phyloP scores from a whole-genome alignment of 2,888 invertebrate genomes.

The Aradus depressus region DNA sequence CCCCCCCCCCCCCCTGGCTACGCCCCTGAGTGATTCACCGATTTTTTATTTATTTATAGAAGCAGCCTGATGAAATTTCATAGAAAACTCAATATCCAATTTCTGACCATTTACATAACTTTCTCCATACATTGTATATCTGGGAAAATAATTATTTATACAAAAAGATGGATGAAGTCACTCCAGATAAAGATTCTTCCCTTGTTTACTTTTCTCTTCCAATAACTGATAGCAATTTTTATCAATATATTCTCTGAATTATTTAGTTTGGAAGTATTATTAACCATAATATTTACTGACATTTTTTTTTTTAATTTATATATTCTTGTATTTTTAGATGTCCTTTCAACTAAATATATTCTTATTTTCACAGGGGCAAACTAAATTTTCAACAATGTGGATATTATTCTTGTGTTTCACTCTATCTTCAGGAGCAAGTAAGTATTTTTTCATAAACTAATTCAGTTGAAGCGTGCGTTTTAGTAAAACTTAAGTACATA shows the following conservation, averaged over 20 bases:
- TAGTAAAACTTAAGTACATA: too few relatives aligned
- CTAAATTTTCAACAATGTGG: slow-evolving; percentile 10
- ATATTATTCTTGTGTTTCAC: not conserved
- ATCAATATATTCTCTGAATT: slow-evolving; percentile 10
- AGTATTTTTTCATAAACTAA: not conserved
- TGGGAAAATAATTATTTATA: too few relatives aligned
- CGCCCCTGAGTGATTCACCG: too few relatives aligned
- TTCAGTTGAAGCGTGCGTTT: too few relatives aligned
- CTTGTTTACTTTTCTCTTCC: slow-evolving; percentile 6
- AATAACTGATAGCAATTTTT: slow-evolving; percentile 13
- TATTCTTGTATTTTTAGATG: not conserved
- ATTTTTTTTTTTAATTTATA: slow-evolving; percentile 1
- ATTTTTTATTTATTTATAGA: too few relatives aligned
- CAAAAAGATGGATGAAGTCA: slow-evolving; percentile 19
- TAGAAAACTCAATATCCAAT: too few relatives aligned
- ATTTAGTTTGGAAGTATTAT: not conserved
- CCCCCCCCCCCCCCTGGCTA: too few relatives aligned
- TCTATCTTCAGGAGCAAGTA: slow-evolving; percentile 3
- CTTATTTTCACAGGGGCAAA: not conserved
- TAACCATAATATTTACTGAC: not conserved
- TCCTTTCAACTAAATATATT: not conserved
- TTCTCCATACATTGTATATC: too few relatives aligned
- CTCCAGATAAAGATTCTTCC: slow-evolving; percentile 12
- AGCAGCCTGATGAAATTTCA: too few relatives aligned
- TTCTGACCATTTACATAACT: too few relatives aligned